Percentiles rank a stretch among this genome's conserved stretches.
These are phyloP conservation scores for Neelides sp. DNA, from an alignment of 1,140 invertebrate genomes.

Conservation along the genomic window DNA sequence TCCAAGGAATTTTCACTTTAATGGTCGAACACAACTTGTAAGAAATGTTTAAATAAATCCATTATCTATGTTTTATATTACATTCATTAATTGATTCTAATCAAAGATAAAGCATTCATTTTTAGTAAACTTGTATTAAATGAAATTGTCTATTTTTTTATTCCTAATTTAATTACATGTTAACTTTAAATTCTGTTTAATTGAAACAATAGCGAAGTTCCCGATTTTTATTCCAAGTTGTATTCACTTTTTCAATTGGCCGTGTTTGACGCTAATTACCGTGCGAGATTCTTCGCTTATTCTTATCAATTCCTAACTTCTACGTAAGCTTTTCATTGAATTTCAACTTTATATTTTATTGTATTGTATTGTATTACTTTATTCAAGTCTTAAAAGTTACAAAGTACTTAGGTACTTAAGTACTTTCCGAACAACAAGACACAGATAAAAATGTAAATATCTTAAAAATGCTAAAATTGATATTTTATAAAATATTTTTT, in stretches of 20 bases:
- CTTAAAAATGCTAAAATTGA: too few species aligned
- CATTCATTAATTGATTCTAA: background rate
- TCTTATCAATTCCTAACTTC: constrained; percentile 83
- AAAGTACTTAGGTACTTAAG: too few species aligned
- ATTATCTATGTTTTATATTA: constrained; percentile 9
- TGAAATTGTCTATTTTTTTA: constrained; percentile 12
- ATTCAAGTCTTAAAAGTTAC: constrained; percentile 1
- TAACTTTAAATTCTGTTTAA: constrained; percentile 4
- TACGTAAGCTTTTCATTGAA: constrained; percentile 68
- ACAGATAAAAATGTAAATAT: too few species aligned
- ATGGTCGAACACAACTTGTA: constrained; percentile 81
- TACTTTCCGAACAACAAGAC: too few species aligned
- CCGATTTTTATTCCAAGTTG: constrained; percentile 84
- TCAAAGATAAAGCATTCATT: too few species aligned
- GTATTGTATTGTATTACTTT: constrained; percentile 11
- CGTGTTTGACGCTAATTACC: constrained; percentile 81
- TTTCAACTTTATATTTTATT: constrained; percentile 5
- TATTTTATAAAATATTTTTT: constrained; percentile 19
- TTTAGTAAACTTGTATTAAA: constrained; percentile 18
- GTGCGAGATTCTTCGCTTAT: constrained; percentile 70
- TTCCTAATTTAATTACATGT: constrained; percentile 5
- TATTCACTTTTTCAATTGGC: constrained; percentile 83
- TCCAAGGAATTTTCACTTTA: constrained; percentile 84
- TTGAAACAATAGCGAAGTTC: constrained; percentile 55
- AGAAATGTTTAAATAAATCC: constrained; percentile 33